Base-by-base conservation (phyloP, 2,888 invertebrate species). In the Thecophora atra region DNA sequence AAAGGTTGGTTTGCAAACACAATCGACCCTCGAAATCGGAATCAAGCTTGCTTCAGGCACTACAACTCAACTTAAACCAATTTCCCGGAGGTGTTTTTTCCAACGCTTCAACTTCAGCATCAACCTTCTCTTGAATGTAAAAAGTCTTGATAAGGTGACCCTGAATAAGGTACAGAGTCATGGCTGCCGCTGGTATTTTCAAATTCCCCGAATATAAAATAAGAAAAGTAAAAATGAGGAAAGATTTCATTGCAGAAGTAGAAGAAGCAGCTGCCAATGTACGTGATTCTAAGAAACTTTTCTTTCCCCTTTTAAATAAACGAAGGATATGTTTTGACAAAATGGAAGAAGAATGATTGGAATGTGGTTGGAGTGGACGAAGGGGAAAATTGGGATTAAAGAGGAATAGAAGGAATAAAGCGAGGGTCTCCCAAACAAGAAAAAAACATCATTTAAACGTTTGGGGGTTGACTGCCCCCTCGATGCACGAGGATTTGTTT, bases 1-100 rank as follows among this genome's bases (percentile, higher is more conserved):
- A 42, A 64, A 44, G 17, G n/a, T n/a, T 37, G 37, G 37, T 37
- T 2, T 11, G 19, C 26, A 65, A 51, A 28, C 11, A 26, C 15
- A 51, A 13, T 13, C 47, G 26, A 28, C 47, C 47, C 65, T 13
- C 21, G 19, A 42, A 19, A 30, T 65, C 44, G n/a, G 13, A 17
- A 19, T n/a, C 26, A 8, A 24, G 19, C 26, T 28, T 26, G 24
- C 65, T 15, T 44, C 37, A 42, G 63, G 54, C 54, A 8, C 37
- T 11, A 37, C 7, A 37, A 37, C 37, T 37, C 51, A 56, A 51
- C 28, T 58, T 30, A 69, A 69, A 28, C 28, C 69, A 69, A 69
- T 69, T 69, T 69, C 69, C 69, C 69, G 8, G 47, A 69, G 69
- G 69, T 30, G 47, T 69, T 69, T 69, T 66, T 42, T 63, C 47